Conservation (phyloP, 2,888 invertebrate genomes). For the Tolmerus cingulatus region DNA sequence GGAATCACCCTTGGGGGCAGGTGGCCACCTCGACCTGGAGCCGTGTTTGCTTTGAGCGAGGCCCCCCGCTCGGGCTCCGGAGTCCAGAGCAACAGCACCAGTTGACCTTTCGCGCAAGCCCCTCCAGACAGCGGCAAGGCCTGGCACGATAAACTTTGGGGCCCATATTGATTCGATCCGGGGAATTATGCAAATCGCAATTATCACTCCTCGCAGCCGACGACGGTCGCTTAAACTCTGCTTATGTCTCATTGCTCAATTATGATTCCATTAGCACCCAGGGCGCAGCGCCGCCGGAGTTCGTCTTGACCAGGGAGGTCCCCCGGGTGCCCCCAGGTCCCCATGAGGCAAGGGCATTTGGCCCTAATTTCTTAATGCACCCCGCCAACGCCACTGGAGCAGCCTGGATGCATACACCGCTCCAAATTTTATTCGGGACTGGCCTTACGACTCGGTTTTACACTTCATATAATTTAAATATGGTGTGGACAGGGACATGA, state of each 20-base stretch:
- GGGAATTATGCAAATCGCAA: conserved; percentile 12
- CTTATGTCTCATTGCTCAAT: neutral
- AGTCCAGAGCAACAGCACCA: neutral
- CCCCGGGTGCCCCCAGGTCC: neutral
- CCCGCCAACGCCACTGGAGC: neutral
- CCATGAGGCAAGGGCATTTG: neutral
- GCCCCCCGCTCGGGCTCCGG: neutral
- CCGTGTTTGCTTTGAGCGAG: neutral
- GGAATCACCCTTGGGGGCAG: neutral
- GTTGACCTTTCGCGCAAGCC: neutral
- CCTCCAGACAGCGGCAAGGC: neutral
- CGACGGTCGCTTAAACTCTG: neutral
- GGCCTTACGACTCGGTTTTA: neutral
- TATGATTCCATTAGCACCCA: neutral
- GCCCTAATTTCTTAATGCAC: conserved; percentile 5
- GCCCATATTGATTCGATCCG: neutral
- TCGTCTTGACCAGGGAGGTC: neutral
- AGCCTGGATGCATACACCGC: neutral
- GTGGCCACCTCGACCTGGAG: neutral
- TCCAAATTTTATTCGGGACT: neutral
- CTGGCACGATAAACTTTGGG: neutral
- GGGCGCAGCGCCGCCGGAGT: neutral
- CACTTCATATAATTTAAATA: conserved; percentile 8
- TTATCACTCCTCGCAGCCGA: neutral
- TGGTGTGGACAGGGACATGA: neutral